These are phyloP conservation scores for Pelecanoides urinatrix DNA, from an alignment of 2,113 vertebrate species.

Conservation along the genomic window DNA sequence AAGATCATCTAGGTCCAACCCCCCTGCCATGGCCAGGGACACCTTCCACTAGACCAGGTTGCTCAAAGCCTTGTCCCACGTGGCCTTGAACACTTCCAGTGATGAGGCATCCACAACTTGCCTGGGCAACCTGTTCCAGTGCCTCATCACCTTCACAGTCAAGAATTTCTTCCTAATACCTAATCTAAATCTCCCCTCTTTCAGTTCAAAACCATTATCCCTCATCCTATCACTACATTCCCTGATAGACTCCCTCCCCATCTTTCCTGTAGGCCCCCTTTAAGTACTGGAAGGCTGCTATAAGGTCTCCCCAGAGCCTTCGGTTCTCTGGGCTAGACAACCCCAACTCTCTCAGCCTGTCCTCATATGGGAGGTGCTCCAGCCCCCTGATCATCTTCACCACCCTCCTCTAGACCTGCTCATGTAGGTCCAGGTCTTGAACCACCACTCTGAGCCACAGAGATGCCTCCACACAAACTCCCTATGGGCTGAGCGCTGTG, in stretches of 20 bases:
- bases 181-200: not conserved
- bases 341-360: not conserved
- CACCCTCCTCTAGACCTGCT: not conserved
- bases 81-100: not conserved
- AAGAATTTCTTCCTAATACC: too few relatives aligned
- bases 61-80: not conserved
- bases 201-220: not conserved
- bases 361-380: not conserved
- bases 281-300: not conserved
- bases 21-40: not conserved
- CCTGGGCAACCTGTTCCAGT: not conserved
- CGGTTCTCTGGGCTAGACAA: not conserved
- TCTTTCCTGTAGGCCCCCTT: not conserved
- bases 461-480: not conserved
- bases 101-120: too few relatives aligned
- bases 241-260: not conserved
- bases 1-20: not conserved
- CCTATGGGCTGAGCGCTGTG: accelerated
- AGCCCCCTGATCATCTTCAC: not conserved
- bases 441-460: not conserved
- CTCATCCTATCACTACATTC: not conserved
- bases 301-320: not conserved
- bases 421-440: not conserved
- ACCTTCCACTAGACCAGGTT: not conserved
- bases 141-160: not conserved